Evolutionary conservation across 2,797 vertebrate species (phyloP), one percentile per base, ranked within the genome.

Genomic region (Crax fasciolata): DNA sequence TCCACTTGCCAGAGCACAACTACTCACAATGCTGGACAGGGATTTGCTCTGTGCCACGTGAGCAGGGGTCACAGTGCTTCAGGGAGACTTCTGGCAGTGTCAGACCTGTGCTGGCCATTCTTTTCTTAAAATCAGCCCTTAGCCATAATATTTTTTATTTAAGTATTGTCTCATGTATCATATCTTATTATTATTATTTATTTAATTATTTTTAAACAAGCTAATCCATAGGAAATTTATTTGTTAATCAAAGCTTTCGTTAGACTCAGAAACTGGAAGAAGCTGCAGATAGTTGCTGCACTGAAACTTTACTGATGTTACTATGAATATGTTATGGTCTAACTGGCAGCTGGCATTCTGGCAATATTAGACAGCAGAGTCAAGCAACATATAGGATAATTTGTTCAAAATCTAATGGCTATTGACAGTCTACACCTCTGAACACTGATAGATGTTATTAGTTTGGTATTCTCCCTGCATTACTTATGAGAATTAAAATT

Each of bases 1-100:
- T 35, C 6, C 4, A 7, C 20, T 30, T 1, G 2, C 12, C 2
- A 1, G 23, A n/a, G 2, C 8, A 25, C 13, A 32, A 21, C 6
- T 6, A 6, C 9, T 78, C 38, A 35, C 19, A 48, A n/a, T 0
- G 1, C 14, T 32, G 15, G 6, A 25, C 76, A 13, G 7, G 20
- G 25, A 3, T 55, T 38, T 66, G 3, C n/a, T 86, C 38, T 2
- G 0, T 67, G 15, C 24, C 19, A 13, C 15, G 13, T 5, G 4
- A 20, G 3, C 20, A 74, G 30, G 5, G 13, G 4, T 15, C 2
- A 1, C 1, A 3, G 16, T 39, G 23, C 35, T 49, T 17, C 67
- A 49, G 27, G 23, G 25, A 63, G 11, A 35, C 19, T 21, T 70
- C 55, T 70, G 35, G 18, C 8, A 62, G 20, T 8, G 38, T 79